Evolutionary conservation across 2,113 vertebrate species (phyloP).

Genomic region (Meles meles): DNA sequence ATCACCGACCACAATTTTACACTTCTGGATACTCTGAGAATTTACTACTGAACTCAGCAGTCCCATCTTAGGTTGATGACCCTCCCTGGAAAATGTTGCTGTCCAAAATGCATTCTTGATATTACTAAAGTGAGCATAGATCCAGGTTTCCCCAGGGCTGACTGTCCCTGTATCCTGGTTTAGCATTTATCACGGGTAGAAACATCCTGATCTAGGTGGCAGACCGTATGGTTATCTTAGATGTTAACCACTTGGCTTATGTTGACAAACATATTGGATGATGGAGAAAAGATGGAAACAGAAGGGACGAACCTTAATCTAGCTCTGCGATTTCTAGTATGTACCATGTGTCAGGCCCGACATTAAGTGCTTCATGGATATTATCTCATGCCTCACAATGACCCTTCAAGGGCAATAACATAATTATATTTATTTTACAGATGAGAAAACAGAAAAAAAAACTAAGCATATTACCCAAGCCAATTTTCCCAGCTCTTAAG

Average conservation of each 20-base stretch:
- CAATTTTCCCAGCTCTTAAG: background rate
- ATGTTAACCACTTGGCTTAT: background rate
- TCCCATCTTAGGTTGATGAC: background rate
- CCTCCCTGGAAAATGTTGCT: background rate
- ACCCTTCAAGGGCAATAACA: background rate
- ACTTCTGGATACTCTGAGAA: background rate
- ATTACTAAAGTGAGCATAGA: background rate
- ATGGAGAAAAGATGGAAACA: constrained; percentile 9
- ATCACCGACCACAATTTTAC: background rate
- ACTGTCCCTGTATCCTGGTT: background rate
- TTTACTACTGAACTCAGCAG: background rate
- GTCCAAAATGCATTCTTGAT: background rate
- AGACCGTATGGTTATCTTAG: background rate
- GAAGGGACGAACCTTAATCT: background rate
- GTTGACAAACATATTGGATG: background rate
- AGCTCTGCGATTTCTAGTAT: background rate
- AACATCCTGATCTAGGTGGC: background rate
- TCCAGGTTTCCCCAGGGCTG: background rate
- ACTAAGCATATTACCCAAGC: background rate
- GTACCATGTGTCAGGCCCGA: background rate
- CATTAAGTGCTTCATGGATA: background rate
- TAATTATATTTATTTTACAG: background rate
- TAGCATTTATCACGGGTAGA: background rate
- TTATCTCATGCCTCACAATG: background rate
- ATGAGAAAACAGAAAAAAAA: background rate